Base-by-base conservation (phyloP, 1,140 invertebrate species). In the Ylistrum balloti region DNA sequence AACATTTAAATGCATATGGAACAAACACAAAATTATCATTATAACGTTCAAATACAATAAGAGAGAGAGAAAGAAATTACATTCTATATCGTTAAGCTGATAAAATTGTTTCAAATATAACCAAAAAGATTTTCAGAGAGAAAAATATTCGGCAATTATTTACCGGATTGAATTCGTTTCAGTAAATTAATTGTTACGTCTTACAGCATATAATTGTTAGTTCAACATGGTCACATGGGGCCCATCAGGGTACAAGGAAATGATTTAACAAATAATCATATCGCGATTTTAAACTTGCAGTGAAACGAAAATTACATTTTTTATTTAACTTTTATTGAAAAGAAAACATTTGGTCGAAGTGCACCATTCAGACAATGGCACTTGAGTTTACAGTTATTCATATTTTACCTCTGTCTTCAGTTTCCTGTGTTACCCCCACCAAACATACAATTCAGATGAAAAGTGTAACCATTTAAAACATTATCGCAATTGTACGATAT, bases 391-490 rank as follows among this genome's bases (percentile, higher is more conserved):
- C n/a, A n/a, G n/a, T n/a, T n/a, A n/a, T n/a, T n/a, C n/a, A n/a
- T n/a, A n/a, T n/a, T n/a, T n/a, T 13, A 38, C 13, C 13, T 38
- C 15, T 48, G 20, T 48, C 20, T 20, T 17, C 11, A 9, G 15
- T 74, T 28, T 11, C 56, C 56, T n/a, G 11, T 74, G n/a, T 74
- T 74, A 74, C n/a, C 22, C 56, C 56, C 56, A n/a, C 56, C 41
- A 13, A 9, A 74, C 56, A 74, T 74, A 74, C n/a, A 74, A 74
- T 74, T 74, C 56, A 28, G 22, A 74, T 74, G 56, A 74, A 74
- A n/a, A 74, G 56, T 74, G n/a, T n/a, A 74, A 74, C 9, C 22
- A 74, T 74, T 74, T 74, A 74, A 74, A 74, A 74, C 56, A 74
- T 74, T 74, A 74, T 74, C 11, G 56, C 28, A 74, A 74, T 74